Evolutionary conservation across 2,113 vertebrate genomes (phyloP).

Genomic region (Morone chrysops): DNA sequence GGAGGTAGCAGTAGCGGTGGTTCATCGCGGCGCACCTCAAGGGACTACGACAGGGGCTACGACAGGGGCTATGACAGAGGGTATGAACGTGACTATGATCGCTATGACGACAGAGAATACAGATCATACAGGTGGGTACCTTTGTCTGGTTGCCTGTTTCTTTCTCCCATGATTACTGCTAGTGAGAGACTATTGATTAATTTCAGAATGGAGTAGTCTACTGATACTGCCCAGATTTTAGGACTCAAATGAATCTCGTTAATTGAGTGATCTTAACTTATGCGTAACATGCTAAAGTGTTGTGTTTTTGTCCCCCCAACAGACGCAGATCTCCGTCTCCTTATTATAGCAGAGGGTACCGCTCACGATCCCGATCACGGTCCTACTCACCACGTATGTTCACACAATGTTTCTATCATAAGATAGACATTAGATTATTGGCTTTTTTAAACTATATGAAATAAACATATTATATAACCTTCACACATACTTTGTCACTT

Average conservation of each 20-base stretch:
- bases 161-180: background rate
- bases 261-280: background rate
- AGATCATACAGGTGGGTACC: constrained; percentile 89
- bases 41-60: constrained; percentile 88
- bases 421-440: background rate
- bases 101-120: constrained; percentile 94
- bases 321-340: constrained; percentile 94
- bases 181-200: background rate
- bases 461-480: background rate
- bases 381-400: constrained; percentile 96
- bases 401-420: background rate
- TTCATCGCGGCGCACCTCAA: constrained; percentile 60
- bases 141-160: background rate
- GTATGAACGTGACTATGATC: constrained; percentile 80
- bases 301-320: constrained; percentile 3
- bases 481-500: background rate
- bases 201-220: background rate
- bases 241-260: background rate
- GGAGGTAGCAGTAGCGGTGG: constrained; percentile 23
- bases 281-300: background rate
- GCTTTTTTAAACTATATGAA: background rate
- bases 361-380: constrained; percentile 91
- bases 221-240: background rate
- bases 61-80: constrained; percentile 90
- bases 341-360: constrained; percentile 93